These are phyloP conservation scores for Acleris literana DNA, from an alignment of 2,888 invertebrate species.

Conservation along the genomic window DNA sequence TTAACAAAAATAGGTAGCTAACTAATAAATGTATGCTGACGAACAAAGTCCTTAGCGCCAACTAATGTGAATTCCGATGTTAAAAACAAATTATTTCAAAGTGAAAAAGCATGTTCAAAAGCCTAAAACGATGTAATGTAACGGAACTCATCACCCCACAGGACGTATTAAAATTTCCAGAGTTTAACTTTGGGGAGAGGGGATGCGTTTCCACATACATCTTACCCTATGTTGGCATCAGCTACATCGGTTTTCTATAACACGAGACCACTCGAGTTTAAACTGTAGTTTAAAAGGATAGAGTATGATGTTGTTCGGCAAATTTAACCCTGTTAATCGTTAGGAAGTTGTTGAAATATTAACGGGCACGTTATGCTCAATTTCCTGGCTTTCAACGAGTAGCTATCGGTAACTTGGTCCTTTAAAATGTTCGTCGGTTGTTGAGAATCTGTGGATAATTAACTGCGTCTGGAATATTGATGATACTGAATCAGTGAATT, in stretches of 20 bases:
- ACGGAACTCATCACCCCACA: slow-evolving; percentile 48
- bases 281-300: slow-evolving; percentile 45
- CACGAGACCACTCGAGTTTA: slow-evolving; percentile 40
- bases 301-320: slow-evolving; percentile 41
- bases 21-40: no score
- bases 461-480: slow-evolving; percentile 30
- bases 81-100: slow-evolving; percentile 26
- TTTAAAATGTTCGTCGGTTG: slow-evolving; percentile 46
- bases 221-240: slow-evolving; percentile 46
- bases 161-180: slow-evolving; percentile 73
- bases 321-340: slow-evolving; percentile 59
- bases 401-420: slow-evolving; percentile 72
- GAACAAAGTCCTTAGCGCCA: neutral
- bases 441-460: slow-evolving; percentile 37
- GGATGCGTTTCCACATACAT: slow-evolving; percentile 63
- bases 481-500: slow-evolving; percentile 34
- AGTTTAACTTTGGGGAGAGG: slow-evolving; percentile 68
- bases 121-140: slow-evolving; percentile 49
- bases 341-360: slow-evolving; percentile 79
- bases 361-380: slow-evolving; percentile 79
- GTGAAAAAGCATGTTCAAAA: slow-evolving; percentile 34
- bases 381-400: slow-evolving; percentile 78
- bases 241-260: slow-evolving; percentile 52
- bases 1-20: no score
- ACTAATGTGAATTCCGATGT: slow-evolving; percentile 23